Evolutionary conservation across 2,888 invertebrate species (phyloP).

Genomic region (Neoaliturus tenellus): DNA sequence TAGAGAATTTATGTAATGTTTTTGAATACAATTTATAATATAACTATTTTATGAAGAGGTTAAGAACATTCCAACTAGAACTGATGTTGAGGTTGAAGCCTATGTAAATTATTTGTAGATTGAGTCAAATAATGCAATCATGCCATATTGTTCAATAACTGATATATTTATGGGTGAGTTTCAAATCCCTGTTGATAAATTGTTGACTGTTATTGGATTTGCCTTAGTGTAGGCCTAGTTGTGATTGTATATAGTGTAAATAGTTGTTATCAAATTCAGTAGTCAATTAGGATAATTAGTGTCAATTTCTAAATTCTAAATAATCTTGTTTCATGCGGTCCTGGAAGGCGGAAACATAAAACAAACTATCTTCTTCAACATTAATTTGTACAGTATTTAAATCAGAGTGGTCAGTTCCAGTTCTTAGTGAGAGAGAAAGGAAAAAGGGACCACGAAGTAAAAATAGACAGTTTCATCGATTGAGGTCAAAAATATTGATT

Average conservation of each 20-base stretch:
- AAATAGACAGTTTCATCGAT: too few species aligned
- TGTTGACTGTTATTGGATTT: constrained; percentile 14
- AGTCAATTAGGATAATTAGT: constrained; percentile 47
- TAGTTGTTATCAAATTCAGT: constrained; percentile 41
- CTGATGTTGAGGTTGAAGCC: not conserved
- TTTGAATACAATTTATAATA: too few species aligned
- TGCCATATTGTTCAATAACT: not conserved
- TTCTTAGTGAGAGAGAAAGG: too few species aligned
- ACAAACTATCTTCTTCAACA: too few species aligned
- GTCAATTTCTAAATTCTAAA: constrained; percentile 42
- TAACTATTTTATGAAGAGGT: too few species aligned
- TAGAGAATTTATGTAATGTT: too few species aligned
- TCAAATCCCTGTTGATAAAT: not conserved
- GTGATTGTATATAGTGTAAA: constrained; percentile 39
- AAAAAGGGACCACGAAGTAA: too few species aligned
- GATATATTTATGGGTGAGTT: not conserved
- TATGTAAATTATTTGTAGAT: not conserved
- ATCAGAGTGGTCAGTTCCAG: too few species aligned
- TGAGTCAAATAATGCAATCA: not conserved
- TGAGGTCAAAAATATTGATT: too few species aligned
- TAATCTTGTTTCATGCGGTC: not conserved
- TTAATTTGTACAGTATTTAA: too few species aligned
- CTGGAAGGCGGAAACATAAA: too few species aligned
- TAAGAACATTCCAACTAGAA: not conserved
- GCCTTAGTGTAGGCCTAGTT: constrained; percentile 30